Conservation (phyloP, 2,797 vertebrate species). For the Hippoglossus hippoglossus region DNA sequence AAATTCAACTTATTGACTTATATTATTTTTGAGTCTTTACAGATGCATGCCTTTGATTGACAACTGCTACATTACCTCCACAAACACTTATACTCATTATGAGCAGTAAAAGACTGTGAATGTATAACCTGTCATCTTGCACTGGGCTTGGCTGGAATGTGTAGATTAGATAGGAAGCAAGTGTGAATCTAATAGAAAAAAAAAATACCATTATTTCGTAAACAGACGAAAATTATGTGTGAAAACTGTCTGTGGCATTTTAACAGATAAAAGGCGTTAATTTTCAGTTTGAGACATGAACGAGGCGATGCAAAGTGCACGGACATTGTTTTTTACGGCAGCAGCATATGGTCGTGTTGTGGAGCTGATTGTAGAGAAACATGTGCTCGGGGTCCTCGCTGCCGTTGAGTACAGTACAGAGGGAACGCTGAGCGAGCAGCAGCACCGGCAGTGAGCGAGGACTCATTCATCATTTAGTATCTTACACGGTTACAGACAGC, state of each 20-base stretch:
- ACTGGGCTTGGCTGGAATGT: slow-evolving; percentile 47
- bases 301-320: neutral
- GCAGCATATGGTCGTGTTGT: neutral
- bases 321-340: no score
- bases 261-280: neutral
- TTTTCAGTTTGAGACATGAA: neutral
- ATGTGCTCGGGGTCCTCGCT: slow-evolving; percentile 42
- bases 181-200: neutral
- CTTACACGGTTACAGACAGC: slow-evolving; percentile 61
- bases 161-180: slow-evolving; percentile 52
- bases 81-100: slow-evolving; percentile 6
- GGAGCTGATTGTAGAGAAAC: slow-evolving; percentile 36
- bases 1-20: neutral
- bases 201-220: neutral
- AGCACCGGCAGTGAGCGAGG: slow-evolving; percentile 18
- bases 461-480: slow-evolving; percentile 79
- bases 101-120: slow-evolving; percentile 44
- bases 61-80: neutral
- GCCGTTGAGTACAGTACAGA: slow-evolving; percentile 35
- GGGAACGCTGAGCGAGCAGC: slow-evolving; percentile 16
- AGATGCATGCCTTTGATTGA: neutral
- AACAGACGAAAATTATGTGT: neutral
- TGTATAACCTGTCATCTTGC: slow-evolving; percentile 54
- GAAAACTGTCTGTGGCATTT: neutral
- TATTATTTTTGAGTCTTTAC: neutral